Evolutionary conservation across 1,140 invertebrate species (phyloP).

Genomic region (Scaptomyza graminum): DNA sequence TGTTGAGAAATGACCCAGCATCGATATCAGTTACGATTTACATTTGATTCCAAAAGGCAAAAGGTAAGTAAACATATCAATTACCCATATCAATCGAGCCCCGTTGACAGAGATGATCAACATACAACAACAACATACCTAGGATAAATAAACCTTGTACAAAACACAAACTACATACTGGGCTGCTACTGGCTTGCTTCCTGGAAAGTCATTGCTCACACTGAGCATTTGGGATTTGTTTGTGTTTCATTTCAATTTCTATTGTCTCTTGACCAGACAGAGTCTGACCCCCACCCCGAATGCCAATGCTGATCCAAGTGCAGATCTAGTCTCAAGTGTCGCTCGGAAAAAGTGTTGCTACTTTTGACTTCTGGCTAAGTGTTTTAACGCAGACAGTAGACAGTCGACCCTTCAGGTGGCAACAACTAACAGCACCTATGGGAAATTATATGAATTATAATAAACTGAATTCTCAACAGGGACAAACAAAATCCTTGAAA

Average conservation of each 20-base stretch:
- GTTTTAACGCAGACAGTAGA: conserved; percentile 32
- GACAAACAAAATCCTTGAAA: conserved; percentile 70
- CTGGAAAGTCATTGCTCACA: conserved; percentile 77
- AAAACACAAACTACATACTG: conserved; percentile 20
- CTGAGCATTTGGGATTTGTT: conserved; percentile 73
- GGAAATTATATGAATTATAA: conserved; percentile 71
- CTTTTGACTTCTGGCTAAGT: conserved; percentile 71
- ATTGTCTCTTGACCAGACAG: conserved; percentile 25
- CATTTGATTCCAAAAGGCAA: conserved; percentile 66
- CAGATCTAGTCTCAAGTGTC: conserved; percentile 47
- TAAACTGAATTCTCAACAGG: conserved; percentile 64
- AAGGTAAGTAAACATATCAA: conserved; percentile 74
- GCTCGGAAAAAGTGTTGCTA: conserved; percentile 54
- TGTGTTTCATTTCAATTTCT: conserved; percentile 69
- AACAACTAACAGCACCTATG: conserved; percentile 74
- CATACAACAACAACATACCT: conserved; percentile 23
- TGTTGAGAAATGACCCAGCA: conserved; percentile 68
- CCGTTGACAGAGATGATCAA: conserved; percentile 61
- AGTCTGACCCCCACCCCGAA: neutral
- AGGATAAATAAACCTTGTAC: conserved; percentile 13
- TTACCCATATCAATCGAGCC: conserved; percentile 59
- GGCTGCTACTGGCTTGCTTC: conserved; percentile 43
- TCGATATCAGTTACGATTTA: conserved; percentile 75
- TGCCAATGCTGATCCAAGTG: neutral
- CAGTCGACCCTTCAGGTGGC: conserved; percentile 54